A percentile compares a stretch with the other conserved stretches of the same genome.
Evolutionary conservation across 2,797 vertebrate species (phyloP).

Genomic region (Nannoperca australis): DNA sequence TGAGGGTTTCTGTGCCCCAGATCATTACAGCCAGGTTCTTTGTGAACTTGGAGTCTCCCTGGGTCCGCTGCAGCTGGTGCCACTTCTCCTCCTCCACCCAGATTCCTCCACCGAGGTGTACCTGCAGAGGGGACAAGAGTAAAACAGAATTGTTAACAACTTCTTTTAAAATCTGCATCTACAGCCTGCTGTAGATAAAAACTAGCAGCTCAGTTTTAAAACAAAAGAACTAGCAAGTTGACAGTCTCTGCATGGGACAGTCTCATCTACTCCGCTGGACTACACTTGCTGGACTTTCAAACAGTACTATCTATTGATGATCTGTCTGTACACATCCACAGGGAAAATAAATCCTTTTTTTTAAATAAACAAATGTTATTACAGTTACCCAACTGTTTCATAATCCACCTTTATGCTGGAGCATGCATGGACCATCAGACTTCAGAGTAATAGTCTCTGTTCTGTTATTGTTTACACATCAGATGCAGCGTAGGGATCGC

Average conservation of each 20-base stretch:
- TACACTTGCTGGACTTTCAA: neutral
- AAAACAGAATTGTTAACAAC: neutral
- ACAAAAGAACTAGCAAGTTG: neutral
- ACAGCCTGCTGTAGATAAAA: neutral
- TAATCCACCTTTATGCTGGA: neutral
- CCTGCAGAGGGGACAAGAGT: conserved; percentile 78
- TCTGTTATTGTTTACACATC: neutral
- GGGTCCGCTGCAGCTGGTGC: conserved; percentile 98
- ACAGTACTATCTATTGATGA: neutral
- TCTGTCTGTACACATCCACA: neutral
- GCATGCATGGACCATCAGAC: neutral
- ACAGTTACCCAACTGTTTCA: neutral
- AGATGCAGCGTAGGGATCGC: no score
- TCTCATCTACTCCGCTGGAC: neutral
- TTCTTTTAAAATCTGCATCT: neutral
- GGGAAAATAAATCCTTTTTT: neutral
- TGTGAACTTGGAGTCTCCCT: conserved; percentile 99
- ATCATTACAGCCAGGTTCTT: conserved; percentile 99
- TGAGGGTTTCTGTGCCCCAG: conserved; percentile 99
- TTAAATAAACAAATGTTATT: neutral
- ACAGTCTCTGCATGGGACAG: neutral
- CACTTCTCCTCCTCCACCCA: conserved; percentile 99
- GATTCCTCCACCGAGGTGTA: conserved; percentile 97
- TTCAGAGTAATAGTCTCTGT: neutral
- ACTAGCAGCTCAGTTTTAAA: neutral